Percentiles rank a stretch among this genome's conserved stretches.
Evolutionary conservation across 2,888 invertebrate genomes (phyloP).

Genomic region (Hanleya hanleyi): DNA sequence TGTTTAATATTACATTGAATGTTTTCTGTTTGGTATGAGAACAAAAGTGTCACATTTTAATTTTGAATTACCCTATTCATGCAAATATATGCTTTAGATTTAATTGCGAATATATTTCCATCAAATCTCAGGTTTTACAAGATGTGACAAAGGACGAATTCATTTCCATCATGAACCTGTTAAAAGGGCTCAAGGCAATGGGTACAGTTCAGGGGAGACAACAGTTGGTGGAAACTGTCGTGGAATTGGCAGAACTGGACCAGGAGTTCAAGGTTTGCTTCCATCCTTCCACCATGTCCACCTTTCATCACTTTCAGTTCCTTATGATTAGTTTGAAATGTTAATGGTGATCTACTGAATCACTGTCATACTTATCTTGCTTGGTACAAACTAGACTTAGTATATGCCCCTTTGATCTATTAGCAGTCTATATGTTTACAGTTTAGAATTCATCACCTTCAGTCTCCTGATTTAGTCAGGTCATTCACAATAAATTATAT

Average conservation of each 20-base stretch:
- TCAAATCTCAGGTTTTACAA: constrained; percentile 73
- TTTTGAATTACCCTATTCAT: no score
- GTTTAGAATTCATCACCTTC: no score
- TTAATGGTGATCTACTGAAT: neutral
- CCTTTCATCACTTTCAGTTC: neutral
- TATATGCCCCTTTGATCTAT: neutral
- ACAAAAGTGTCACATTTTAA: no score
- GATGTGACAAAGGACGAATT: constrained; percentile 95
- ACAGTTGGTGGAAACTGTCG: constrained; percentile 88
- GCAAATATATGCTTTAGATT: no score
- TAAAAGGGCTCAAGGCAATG: constrained; percentile 87
- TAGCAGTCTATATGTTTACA: constrained; percentile 1
- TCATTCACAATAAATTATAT: no score
- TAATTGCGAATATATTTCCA: no score
- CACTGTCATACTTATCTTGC: neutral
- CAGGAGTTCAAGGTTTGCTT: constrained; percentile 73
- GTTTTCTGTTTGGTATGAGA: no score
- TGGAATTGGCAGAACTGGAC: constrained; percentile 89
- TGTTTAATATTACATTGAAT: no score
- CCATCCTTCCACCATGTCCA: neutral
- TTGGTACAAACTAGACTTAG: neutral
- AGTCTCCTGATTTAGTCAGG: no score
- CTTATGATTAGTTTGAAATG: neutral
- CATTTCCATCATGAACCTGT: constrained; percentile 88
- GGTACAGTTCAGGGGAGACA: constrained; percentile 89